Conservation (phyloP, 2,888 invertebrate species). For the Vesta saturnalis region DNA sequence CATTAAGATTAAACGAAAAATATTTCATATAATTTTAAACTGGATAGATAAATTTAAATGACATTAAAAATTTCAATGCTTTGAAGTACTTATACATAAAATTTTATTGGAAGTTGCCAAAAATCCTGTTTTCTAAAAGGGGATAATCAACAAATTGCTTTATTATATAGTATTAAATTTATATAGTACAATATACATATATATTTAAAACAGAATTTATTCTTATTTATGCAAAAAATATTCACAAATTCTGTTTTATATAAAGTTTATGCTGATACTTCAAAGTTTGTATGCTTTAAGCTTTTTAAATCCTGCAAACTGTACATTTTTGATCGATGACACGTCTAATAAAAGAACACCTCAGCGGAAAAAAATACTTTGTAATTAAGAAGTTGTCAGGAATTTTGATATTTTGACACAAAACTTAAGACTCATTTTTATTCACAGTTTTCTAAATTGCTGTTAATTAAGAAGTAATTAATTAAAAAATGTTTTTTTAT, state of each 20-base stretch:
- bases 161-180: too few species aligned
- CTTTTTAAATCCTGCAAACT: constrained; percentile 12
- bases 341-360: background rate
- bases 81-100: background rate
- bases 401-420: background rate
- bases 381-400: background rate
- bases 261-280: constrained; percentile 6
- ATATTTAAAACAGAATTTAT: background rate
- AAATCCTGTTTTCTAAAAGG: background rate
- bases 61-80: background rate
- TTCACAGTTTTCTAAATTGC: background rate
- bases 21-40: background rate
- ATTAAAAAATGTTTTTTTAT: too few species aligned
- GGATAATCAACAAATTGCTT: background rate
- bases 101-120: background rate
- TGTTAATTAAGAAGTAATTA: background rate
- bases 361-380: constrained; percentile 7
- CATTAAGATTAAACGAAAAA: background rate
- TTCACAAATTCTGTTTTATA: background rate
- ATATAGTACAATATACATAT: too few species aligned
- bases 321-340: constrained; percentile 12
- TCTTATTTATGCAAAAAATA: background rate
- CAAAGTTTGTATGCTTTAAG: constrained; percentile 4
- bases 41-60: background rate
- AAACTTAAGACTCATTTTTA: too few species aligned